Evolutionary conservation across 2,888 invertebrate genomes (phyloP).

Genomic region (Hoplodrina blanda): DNA sequence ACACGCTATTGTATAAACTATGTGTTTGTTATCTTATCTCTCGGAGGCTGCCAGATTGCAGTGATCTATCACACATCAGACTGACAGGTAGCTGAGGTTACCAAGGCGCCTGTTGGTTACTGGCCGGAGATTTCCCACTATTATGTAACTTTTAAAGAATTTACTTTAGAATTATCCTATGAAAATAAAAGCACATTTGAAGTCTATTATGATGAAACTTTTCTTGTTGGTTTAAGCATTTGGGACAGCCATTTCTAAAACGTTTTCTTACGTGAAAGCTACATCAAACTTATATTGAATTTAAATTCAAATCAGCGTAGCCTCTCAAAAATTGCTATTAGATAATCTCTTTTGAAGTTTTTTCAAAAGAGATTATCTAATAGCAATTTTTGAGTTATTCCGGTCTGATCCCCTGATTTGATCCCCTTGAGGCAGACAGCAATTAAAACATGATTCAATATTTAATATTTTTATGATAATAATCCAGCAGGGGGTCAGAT

Average conservation of each 20-base stretch:
- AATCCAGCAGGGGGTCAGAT: no score
- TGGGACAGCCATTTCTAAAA: background rate
- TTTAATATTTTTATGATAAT: no score
- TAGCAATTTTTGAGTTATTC: background rate
- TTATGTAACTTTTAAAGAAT: conserved; percentile 37
- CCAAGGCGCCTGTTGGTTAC: conserved; percentile 41
- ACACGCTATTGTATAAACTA: conserved; percentile 41
- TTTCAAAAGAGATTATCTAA: background rate
- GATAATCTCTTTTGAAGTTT: no score
- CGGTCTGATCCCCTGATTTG: no score
- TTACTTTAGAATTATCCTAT: background rate
- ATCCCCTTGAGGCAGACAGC: no score
- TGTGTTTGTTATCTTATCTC: conserved; percentile 56
- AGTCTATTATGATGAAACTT: background rate
- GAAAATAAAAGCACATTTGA: background rate
- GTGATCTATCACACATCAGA: conserved; percentile 47
- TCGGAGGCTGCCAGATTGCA: conserved; percentile 52
- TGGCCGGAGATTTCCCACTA: conserved; percentile 32
- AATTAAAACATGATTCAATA: no score
- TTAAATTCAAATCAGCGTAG: background rate
- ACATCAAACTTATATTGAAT: background rate
- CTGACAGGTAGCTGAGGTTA: conserved; percentile 51
- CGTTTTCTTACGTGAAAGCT: background rate
- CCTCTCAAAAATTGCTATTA: no score
- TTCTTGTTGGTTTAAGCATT: no score